Evolutionary conservation across 30 jellyfish, hydroid and myxozoan species (phyloP).

Genomic region (Aurelia coerulea): DNA sequence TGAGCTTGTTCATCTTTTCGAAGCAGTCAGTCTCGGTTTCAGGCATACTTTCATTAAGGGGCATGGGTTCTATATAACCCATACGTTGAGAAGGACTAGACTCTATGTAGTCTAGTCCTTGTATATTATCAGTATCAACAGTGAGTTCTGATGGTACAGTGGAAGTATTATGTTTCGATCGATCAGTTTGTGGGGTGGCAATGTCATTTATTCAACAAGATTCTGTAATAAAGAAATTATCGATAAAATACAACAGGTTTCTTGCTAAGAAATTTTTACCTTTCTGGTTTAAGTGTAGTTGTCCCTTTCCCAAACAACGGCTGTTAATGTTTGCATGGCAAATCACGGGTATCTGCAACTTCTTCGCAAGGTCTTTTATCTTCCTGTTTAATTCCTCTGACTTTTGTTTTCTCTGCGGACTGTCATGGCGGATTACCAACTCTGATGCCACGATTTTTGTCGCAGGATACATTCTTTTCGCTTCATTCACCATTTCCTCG

Average conservation of each 20-base stretch:
- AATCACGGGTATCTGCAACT: constrained; percentile 5
- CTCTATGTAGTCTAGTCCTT: constrained; percentile 2
- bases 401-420: not conserved
- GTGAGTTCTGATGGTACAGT: not conserved
- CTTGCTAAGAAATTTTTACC: constrained; percentile 1
- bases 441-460: constrained; percentile 1
- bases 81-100: constrained; percentile 7
- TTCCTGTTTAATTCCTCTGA: constrained; percentile 14
- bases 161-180: not conserved
- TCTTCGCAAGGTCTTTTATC: constrained; percentile 10
- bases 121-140: constrained; percentile 3
- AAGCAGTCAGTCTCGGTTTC: constrained; percentile 3
- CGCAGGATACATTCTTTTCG: not conserved
- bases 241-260: constrained; percentile 2
- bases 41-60: constrained; percentile 24
- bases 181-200: constrained; percentile 18
- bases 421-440: not conserved
- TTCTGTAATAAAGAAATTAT: constrained; percentile 4
- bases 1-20: not conserved
- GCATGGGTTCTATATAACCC: constrained; percentile 1
- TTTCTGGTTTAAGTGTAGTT: constrained; percentile 1
- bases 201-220: not conserved
- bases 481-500: not conserved
- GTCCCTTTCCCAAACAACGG: constrained; percentile 18
- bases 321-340: constrained; percentile 1